A percentile compares a stretch with the other conserved stretches of the same genome.
Evolutionary conservation across 2,113 vertebrate genomes (phyloP).

Genomic region (Podocnemis expansa): DNA sequence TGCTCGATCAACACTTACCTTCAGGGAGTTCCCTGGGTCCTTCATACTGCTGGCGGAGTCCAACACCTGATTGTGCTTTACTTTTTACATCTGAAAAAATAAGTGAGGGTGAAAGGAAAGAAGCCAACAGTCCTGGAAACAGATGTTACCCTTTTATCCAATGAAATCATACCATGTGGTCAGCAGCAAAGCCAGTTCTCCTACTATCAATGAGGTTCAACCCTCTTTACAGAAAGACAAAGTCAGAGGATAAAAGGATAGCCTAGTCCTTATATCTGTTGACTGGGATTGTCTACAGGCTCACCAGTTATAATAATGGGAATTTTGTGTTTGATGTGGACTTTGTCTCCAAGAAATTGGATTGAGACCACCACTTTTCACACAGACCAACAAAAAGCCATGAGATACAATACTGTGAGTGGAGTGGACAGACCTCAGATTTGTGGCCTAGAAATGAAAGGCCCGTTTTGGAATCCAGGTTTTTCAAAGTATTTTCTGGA

Average conservation of each 20-base stretch:
- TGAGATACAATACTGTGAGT: background rate
- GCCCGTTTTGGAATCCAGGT: fast-evolving
- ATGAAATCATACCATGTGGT: background rate
- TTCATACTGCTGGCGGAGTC: background rate
- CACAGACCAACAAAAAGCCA: background rate
- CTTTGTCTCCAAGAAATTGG: background rate
- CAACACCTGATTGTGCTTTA: background rate
- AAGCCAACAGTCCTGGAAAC: background rate
- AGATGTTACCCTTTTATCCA: background rate
- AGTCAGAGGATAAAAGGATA: conserved; percentile 4
- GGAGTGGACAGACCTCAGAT: background rate
- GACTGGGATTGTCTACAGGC: background rate
- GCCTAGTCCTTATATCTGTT: background rate
- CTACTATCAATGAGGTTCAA: background rate
- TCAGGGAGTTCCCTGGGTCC: background rate
- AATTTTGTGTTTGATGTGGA: background rate
- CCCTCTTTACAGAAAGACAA: background rate
- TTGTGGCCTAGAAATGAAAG: background rate
- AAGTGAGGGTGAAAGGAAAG: background rate
- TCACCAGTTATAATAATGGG: background rate
- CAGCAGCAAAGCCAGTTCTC: background rate
- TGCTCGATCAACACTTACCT: background rate
- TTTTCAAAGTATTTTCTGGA: background rate
- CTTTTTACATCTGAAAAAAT: background rate
- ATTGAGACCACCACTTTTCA: background rate